Evolutionary conservation across 2,113 vertebrate genomes (phyloP).

Genomic region (Cyanoderma ruficeps): DNA sequence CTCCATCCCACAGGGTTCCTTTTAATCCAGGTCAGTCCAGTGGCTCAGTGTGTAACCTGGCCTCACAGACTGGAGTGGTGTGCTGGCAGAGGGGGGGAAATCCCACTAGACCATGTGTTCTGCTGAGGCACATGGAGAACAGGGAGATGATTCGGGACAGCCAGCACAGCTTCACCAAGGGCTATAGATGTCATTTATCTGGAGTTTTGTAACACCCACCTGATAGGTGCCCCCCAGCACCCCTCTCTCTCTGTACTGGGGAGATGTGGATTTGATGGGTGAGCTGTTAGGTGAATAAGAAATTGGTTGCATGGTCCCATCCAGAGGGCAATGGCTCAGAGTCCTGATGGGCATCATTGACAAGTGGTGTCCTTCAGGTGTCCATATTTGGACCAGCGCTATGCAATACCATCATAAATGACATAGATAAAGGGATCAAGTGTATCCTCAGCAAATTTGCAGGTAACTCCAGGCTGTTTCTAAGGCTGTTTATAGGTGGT

Average conservation of each 20-base stretch:
- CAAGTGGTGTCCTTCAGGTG: too few relatives aligned
- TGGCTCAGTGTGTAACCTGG: neutral
- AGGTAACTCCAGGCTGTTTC: neutral
- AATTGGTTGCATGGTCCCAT: neutral
- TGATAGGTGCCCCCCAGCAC: neutral
- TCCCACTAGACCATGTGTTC: neutral
- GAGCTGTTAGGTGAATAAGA: neutral
- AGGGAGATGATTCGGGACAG: neutral
- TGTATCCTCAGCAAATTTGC: neutral
- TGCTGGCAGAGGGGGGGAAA: neutral
- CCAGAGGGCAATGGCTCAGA: neutral
- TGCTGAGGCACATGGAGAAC: neutral
- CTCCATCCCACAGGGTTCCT: neutral
- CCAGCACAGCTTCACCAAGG: neutral
- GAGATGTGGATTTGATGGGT: neutral
- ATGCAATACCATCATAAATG: neutral
- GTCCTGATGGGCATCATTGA: neutral
- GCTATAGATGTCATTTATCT: neutral
- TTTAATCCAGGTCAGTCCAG: neutral
- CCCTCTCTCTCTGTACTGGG: neutral
- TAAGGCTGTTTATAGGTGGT: neutral
- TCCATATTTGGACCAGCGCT: too few relatives aligned
- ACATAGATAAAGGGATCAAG: neutral
- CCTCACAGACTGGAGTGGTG: neutral
- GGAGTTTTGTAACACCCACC: neutral